These are phyloP conservation scores for Cosmopolites sordidus DNA, from an alignment of 2,888 invertebrate species.

Conservation along the genomic window DNA sequence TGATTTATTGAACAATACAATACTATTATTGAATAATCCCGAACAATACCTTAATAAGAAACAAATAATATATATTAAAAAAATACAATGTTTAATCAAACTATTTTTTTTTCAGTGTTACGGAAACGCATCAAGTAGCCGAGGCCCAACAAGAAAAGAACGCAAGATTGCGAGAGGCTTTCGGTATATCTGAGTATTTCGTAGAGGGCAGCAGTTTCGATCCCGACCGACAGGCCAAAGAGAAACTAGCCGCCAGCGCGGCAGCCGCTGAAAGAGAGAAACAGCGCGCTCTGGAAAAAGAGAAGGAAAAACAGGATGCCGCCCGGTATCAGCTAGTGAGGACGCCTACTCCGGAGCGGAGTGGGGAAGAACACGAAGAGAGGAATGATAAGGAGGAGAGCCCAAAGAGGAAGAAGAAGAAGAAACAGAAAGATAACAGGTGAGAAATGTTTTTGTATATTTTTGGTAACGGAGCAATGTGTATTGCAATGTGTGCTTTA, in stretches of 20 bases:
- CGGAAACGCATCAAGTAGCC: slow-evolving; percentile 93
- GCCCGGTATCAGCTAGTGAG: slow-evolving; percentile 68
- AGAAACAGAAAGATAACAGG: slow-evolving; percentile 66
- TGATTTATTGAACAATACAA: no score
- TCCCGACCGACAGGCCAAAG: slow-evolving; percentile 66
- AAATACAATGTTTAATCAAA: no score
- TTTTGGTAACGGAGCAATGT: no score
- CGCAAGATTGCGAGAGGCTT: slow-evolving; percentile 86
- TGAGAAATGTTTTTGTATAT: slow-evolving; percentile 41
- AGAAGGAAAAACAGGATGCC: slow-evolving; percentile 49
- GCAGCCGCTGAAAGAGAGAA: slow-evolving; percentile 48
- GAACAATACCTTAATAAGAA: no score
- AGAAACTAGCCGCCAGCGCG: slow-evolving; percentile 51
- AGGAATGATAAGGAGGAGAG: slow-evolving; percentile 18
- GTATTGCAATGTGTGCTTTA: no score
- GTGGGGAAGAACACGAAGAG: slow-evolving; percentile 11
- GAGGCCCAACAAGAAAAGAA: slow-evolving; percentile 96
- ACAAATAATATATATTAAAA: no score
- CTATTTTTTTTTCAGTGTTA: slow-evolving; percentile 63
- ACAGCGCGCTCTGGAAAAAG: slow-evolving; percentile 47
- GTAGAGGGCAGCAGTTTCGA: slow-evolving; percentile 92
- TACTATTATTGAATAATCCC: no score
- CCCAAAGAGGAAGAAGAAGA: slow-evolving; percentile 61
- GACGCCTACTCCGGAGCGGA: slow-evolving; percentile 65
- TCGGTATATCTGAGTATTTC: slow-evolving; percentile 90